phyloP scores from a whole-genome alignment of 2,888 invertebrate species.

The Melanchra persicariae region DNA sequence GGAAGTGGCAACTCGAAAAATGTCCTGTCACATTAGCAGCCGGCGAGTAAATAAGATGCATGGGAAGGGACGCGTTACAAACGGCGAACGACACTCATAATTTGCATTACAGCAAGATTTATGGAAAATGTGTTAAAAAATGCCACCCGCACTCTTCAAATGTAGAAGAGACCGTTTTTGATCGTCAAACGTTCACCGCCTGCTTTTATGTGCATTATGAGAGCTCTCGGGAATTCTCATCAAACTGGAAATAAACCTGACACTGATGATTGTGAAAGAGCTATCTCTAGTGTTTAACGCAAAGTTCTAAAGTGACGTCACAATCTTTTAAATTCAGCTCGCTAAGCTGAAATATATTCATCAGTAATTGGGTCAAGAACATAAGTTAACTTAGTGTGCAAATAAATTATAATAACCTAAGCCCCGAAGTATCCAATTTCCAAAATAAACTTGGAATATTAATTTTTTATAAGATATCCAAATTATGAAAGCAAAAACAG shows the following conservation, averaged over 20 bases:
- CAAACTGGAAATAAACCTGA: constrained; percentile 20
- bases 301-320: constrained; percentile 1
- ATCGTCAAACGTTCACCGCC: constrained; percentile 38
- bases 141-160: constrained; percentile 22
- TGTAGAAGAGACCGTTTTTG: constrained; percentile 25
- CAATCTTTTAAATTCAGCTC: neutral
- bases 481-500: constrained; percentile 1
- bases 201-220: constrained; percentile 34
- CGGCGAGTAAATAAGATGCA: constrained; percentile 50
- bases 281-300: constrained; percentile 3
- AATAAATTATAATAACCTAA: neutral
- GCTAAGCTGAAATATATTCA: neutral
- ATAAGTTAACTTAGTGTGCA: neutral
- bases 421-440: neutral
- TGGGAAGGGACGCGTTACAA: constrained; percentile 31
- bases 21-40: constrained; percentile 46
- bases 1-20: constrained; percentile 36
- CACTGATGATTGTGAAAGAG: constrained; percentile 1
- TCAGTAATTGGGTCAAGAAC: neutral
- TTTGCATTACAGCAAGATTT: constrained; percentile 48
- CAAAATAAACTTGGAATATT: too few species aligned
- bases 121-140: constrained; percentile 41
- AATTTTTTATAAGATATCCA: neutral
- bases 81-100: constrained; percentile 37
- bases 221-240: constrained; percentile 28